phyloP scores from a whole-genome alignment of 2,113 vertebrate species.

The Seriola rivoliana region DNA sequence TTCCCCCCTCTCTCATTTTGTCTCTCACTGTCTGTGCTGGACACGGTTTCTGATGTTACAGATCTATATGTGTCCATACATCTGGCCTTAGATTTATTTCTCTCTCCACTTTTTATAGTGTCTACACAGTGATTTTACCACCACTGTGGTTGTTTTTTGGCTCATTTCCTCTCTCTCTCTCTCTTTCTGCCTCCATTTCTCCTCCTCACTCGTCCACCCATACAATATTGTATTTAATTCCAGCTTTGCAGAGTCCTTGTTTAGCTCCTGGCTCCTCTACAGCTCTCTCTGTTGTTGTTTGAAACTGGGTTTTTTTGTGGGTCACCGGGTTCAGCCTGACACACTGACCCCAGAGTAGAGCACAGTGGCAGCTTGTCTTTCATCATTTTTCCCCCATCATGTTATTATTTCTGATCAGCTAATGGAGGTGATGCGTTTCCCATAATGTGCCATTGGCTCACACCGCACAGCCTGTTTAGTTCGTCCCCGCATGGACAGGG shows the following conservation, averaged over 20 bases:
- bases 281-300: constrained; percentile 59
- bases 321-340: constrained; percentile 68
- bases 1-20: constrained; percentile 48
- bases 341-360: constrained; percentile 35
- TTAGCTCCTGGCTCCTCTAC: constrained; percentile 60
- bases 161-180: constrained; percentile 35
- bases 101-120: constrained; percentile 53
- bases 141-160: constrained; percentile 57
- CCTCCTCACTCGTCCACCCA: constrained; percentile 40
- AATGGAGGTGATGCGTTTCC: constrained; percentile 44
- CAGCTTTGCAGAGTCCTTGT: constrained; percentile 69
- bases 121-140: constrained; percentile 61
- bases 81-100: constrained; percentile 49
- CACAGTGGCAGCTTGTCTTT: constrained; percentile 15
- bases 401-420: constrained; percentile 33
- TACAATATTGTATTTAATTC: constrained; percentile 73
- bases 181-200: constrained; percentile 35
- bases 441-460: constrained; percentile 21
- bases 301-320: constrained; percentile 35
- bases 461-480: neutral
- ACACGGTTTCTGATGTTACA: constrained; percentile 56
- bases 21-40: constrained; percentile 48
- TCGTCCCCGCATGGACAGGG: constrained; percentile 22
- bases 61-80: constrained; percentile 42
- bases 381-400: neutral